These are phyloP conservation scores for Tromatobia lineatoria DNA, from an alignment of 2,888 invertebrate species.

Conservation along the genomic window DNA sequence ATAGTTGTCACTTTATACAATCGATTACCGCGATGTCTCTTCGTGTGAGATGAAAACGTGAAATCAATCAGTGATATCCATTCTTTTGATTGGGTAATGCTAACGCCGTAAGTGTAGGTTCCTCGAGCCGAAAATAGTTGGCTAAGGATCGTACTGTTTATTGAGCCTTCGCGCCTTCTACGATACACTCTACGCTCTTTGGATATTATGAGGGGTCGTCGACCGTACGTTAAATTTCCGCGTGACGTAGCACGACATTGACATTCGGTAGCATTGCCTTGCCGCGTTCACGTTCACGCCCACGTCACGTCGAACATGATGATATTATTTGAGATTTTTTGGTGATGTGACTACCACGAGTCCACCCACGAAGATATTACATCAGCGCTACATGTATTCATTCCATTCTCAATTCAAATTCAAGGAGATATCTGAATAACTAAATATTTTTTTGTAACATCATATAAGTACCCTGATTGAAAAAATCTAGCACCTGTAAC, in stretches of 20 bases:
- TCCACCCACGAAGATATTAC: neutral
- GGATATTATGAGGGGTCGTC: constrained; percentile 50
- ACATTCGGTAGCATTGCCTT: constrained; percentile 58
- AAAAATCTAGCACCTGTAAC: too few relatives aligned
- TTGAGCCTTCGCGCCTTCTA: constrained; percentile 3
- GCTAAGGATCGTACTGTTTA: constrained; percentile 24
- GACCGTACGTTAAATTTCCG: constrained; percentile 61
- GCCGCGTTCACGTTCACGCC: constrained; percentile 37
- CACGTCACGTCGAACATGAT: constrained; percentile 5
- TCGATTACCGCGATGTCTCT: too few relatives aligned
- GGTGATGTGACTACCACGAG: constrained; percentile 2
- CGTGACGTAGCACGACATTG: constrained; percentile 64
- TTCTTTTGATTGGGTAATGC: constrained; percentile 11
- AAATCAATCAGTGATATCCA: neutral
- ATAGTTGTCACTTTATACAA: too few relatives aligned
- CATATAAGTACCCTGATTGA: too few relatives aligned
- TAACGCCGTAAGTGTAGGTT: constrained; percentile 2
- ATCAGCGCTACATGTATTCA: neutral
- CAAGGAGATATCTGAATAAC: neutral
- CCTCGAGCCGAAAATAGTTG: constrained; percentile 58
- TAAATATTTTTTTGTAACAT: neutral
- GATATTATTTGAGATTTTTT: constrained; percentile 13
- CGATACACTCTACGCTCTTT: constrained; percentile 30
- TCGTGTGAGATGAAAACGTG: neutral
- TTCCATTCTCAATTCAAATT: neutral